Conservation (phyloP, 2,797 vertebrate species). For the Rhadinocentrus ornatus region DNA sequence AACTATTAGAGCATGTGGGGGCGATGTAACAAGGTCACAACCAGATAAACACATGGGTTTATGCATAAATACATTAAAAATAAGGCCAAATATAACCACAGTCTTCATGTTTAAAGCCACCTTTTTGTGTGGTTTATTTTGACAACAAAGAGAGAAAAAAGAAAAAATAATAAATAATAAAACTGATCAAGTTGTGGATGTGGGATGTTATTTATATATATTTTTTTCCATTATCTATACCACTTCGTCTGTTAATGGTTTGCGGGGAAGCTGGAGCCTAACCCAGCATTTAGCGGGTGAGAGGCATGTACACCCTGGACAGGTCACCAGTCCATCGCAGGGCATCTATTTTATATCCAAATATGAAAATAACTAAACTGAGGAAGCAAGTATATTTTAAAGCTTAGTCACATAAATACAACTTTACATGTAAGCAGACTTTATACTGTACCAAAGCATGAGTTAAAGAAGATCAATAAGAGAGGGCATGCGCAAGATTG, state of each 20-base stretch:
- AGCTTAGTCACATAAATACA: neutral
- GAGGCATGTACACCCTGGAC: no score
- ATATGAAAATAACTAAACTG: neutral
- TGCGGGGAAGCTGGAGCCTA: no score
- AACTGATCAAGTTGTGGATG: neutral
- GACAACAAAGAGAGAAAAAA: neutral
- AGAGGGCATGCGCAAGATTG: neutral
- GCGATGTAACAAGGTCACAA: slow-evolving; percentile 75
- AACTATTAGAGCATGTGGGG: slow-evolving; percentile 69
- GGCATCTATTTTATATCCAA: no score
- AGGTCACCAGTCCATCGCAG: no score
- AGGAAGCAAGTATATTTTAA: neutral
- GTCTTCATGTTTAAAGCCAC: neutral
- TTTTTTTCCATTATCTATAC: no score
- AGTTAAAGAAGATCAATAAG: slow-evolving; percentile 1
- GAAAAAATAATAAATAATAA: neutral
- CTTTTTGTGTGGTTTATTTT: neutral
- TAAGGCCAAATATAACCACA: slow-evolving; percentile 1
- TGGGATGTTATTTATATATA: neutral
- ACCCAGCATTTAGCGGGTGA: no score
- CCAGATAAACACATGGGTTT: slow-evolving; percentile 41
- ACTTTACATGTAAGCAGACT: neutral
- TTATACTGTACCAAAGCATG: neutral
- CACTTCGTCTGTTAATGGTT: no score
- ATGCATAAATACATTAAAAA: slow-evolving; percentile 31